Percentiles rank a stretch among this genome's conserved stretches.
phyloP scores from a whole-genome alignment of 1,140 invertebrate genomes.

The Epicauta chinensis region DNA sequence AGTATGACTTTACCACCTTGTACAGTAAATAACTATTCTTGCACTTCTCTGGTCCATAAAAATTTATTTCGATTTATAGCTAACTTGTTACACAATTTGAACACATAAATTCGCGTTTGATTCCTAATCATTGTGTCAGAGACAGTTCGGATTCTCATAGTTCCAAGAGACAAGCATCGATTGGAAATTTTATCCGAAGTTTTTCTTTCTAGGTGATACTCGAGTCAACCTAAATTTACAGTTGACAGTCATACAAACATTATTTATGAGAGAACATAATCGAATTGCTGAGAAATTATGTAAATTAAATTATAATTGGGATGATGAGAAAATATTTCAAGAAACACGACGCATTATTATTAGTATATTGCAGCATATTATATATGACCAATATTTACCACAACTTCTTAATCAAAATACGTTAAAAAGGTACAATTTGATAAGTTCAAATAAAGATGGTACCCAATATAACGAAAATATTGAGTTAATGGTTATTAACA shows the following conservation, averaged over 20 bases:
- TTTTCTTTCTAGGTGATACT: conserved; percentile 58
- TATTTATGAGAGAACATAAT: conserved; percentile 53
- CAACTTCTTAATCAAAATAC: conserved; percentile 48
- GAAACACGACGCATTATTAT: conserved; percentile 53
- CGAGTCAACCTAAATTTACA: conserved; percentile 78
- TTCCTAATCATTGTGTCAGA: too few relatives aligned
- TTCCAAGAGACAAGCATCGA: too few relatives aligned
- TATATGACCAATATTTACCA: conserved; percentile 62
- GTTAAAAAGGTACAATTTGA: conserved; percentile 14
- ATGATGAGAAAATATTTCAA: conserved; percentile 54
- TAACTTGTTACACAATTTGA: too few relatives aligned
- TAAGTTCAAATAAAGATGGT: conserved; percentile 29
- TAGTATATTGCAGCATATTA: conserved; percentile 56
- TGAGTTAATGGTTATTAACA: conserved; percentile 57
- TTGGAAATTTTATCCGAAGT: too few relatives aligned
- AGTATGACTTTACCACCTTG: too few relatives aligned
- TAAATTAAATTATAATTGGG: conserved; percentile 53
- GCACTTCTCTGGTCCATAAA: too few relatives aligned
- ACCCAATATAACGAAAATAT: conserved; percentile 56
- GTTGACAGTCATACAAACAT: conserved; percentile 49
- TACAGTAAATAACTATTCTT: too few relatives aligned
- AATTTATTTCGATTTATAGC: too few relatives aligned
- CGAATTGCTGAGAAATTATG: conserved; percentile 49
- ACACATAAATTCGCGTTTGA: too few relatives aligned
- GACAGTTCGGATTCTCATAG: too few relatives aligned